Evolutionary conservation across 2,888 invertebrate genomes (phyloP).

Genomic region (Lysandra bellargus): DNA sequence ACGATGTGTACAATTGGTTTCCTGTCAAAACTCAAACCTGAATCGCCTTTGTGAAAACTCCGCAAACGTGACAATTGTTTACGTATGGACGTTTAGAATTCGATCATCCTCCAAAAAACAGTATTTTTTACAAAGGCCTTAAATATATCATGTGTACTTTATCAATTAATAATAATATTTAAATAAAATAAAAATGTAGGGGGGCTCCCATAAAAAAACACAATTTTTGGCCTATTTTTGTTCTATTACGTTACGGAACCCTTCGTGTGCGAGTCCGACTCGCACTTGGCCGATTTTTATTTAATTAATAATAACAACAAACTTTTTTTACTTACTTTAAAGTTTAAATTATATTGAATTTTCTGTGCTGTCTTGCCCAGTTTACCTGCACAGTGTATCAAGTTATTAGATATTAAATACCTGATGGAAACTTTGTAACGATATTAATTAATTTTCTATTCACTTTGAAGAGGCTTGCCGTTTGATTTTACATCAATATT

Average conservation of each 20-base stretch:
- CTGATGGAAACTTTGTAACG: not conserved
- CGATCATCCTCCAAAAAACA: not conserved
- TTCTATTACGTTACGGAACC: too few species aligned
- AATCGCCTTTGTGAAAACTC: conserved; percentile 43
- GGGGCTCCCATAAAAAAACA: too few species aligned
- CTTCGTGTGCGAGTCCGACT: too few species aligned
- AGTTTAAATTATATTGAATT: too few species aligned
- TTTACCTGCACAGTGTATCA: not conserved
- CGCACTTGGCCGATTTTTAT: too few species aligned
- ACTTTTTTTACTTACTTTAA: too few species aligned
- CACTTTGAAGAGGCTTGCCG: not conserved
- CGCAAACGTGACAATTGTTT: conserved; percentile 15
- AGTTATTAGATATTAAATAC: not conserved
- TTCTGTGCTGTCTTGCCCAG: too few species aligned
- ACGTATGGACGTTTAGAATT: not conserved
- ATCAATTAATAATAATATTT: too few species aligned
- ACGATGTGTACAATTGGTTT: conserved; percentile 47
- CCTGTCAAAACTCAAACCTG: conserved; percentile 56
- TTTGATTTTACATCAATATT: not conserved
- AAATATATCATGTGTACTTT: too few species aligned
- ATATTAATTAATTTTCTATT: not conserved
- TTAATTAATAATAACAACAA: too few species aligned
- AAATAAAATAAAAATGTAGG: too few species aligned
- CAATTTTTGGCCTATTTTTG: too few species aligned
- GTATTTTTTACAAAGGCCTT: not conserved